Conservation (phyloP, 2,888 invertebrate genomes). For the Agrenia bidenticulata region DNA sequence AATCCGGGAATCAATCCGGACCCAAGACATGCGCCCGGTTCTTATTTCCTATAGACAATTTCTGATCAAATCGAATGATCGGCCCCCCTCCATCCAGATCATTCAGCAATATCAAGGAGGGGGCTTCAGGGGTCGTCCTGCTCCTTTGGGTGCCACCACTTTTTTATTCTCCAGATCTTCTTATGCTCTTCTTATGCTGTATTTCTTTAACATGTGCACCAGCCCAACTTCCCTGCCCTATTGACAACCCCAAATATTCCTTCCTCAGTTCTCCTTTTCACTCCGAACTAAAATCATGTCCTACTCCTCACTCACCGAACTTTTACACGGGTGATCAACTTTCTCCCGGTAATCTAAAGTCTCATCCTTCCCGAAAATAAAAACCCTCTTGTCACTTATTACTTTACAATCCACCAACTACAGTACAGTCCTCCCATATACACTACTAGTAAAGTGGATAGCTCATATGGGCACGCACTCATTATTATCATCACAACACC, state of each 20-base stretch:
- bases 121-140: constrained; percentile 27
- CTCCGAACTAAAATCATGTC: constrained; percentile 53
- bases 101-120: constrained; percentile 44
- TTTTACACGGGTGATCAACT: background rate
- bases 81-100: constrained; percentile 47
- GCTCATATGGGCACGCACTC: too few species aligned
- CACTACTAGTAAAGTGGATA: too few species aligned
- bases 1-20: constrained; percentile 53
- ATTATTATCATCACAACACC: too few species aligned
- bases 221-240: constrained; percentile 31
- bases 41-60: constrained; percentile 53
- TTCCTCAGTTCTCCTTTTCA: constrained; percentile 52
- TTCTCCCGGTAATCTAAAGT: background rate
- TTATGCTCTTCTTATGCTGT: constrained; percentile 13
- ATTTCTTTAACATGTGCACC: background rate
- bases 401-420: too few species aligned
- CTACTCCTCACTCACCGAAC: constrained; percentile 39
- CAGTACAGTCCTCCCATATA: too few species aligned
- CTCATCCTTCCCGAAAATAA: constrained; percentile 7
- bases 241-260: constrained; percentile 51
- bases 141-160: constrained; percentile 9
- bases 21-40: constrained; percentile 53
- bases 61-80: constrained; percentile 53
- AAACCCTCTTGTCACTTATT: too few species aligned
- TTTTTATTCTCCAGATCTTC: constrained; percentile 10